Base-by-base conservation (phyloP, 2,797 vertebrate genomes). In the Diceros bicornis region DNA sequence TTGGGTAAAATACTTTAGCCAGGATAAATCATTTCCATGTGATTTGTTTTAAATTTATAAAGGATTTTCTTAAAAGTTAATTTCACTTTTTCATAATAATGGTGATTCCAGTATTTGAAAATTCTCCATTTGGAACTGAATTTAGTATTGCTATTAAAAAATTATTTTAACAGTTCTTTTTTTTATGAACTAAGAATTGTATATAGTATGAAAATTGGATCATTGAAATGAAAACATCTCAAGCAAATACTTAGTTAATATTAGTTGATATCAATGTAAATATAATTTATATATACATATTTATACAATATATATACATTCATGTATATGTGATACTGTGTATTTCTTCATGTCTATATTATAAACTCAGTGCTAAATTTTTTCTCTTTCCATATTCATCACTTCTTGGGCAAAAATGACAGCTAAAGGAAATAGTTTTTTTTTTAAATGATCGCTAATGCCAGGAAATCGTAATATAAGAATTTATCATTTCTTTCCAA, bases 1-100 rank as follows among this genome's bases (percentile, higher is more conserved):
- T 89, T 94, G 79, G 52, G 68, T 95, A 89, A 89, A 95, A 50
- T 94, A 84, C 8, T 81, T 91, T 64, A 89, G 13, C 59, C 44
- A 68, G 27, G 27, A 91, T 82, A 88, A 94, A 86, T 83, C 52
- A 91, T 79, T 95, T 84, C 57, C 34, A 37, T 71, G 20, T 90
- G 25, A 93, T 92, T 88, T 95, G 9, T 85, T 94, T 95, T 94
- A 97, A 92, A 86, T 92, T 95, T 89, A 44, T 81, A 95, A 92
- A 95, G 5, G 17, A 37, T 92, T 89, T 94, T 92, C 94, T 96
- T 90, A 78, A 91, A 97, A 92, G 34, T 62, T 84, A 79, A 83
- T 86, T 94, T 86, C 25, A 66, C 84, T 74, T 91, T 88, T 94
- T 52, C 20, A 57, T 84, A 66, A 14, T 77, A 81, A 88, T 81